A percentile compares a stretch with the other conserved stretches of the same genome.
These are phyloP conservation scores for Aurelia aurita complex sp. Pacific DNA, from an alignment of 30 jellyfish, hydroid and myxozoan species.

Conservation along the genomic window DNA sequence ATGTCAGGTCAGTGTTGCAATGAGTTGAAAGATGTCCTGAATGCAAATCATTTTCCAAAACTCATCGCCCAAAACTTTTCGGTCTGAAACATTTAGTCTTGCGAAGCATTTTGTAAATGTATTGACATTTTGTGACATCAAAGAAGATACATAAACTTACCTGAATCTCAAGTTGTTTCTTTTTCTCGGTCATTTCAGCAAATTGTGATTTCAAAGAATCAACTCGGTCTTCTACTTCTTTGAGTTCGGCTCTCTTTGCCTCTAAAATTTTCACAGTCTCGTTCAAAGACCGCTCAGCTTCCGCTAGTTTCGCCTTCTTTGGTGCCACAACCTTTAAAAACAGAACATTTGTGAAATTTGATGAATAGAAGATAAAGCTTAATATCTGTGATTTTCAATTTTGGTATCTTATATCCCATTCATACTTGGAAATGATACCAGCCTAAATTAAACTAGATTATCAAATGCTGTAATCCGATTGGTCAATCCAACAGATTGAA, in stretches of 20 bases:
- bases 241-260: constrained; percentile 83
- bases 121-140: too few relatives aligned
- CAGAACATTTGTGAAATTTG: neutral
- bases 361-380: neutral
- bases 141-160: neutral
- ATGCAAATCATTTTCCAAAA: too few relatives aligned
- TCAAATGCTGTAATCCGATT: too few relatives aligned
- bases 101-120: too few relatives aligned
- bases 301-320: constrained; percentile 86
- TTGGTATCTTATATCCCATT: neutral
- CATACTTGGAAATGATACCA: neutral
- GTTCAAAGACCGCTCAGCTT: constrained; percentile 84
- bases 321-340: constrained; percentile 90
- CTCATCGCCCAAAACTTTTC: too few relatives aligned
- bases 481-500: too few relatives aligned
- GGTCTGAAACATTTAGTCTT: too few relatives aligned
- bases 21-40: too few relatives aligned
- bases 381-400: too few relatives aligned
- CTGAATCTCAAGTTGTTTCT: constrained; percentile 93
- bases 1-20: too few relatives aligned
- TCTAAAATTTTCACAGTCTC: constrained; percentile 75
- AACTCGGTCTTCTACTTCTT: constrained; percentile 93
- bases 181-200: constrained; percentile 92
- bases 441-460: too few relatives aligned
- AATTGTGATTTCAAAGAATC: constrained; percentile 80